phyloP scores from a whole-genome alignment of 2,888 invertebrate species.

The Kuschelorhynchus macadamiae region DNA sequence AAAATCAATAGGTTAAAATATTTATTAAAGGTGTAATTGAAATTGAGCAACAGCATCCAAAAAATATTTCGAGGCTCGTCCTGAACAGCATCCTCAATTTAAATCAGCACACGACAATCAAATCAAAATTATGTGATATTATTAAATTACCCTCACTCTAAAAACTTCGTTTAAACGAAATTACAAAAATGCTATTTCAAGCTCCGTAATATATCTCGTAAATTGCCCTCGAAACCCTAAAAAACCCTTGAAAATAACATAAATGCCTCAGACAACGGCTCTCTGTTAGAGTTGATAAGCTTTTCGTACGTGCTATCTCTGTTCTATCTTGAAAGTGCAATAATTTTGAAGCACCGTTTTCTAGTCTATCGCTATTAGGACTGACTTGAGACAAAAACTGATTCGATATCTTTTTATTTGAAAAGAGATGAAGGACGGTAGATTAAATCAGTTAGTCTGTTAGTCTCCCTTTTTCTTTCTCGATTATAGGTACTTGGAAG shows the following conservation, averaged over 20 bases:
- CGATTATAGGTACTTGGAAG: conserved; percentile 2
- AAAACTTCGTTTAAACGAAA: no score
- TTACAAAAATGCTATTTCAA: no score
- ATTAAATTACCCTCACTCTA: no score
- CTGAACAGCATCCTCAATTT: no score
- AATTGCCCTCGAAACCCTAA: conserved; percentile 32
- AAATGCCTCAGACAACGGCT: conserved; percentile 35
- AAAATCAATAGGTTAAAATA: no score
- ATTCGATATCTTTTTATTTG: background rate
- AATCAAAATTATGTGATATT: no score
- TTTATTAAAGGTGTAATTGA: no score
- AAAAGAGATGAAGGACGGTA: conserved; percentile 1
- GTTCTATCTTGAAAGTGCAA: conserved; percentile 28
- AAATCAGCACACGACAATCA: no score
- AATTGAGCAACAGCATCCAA: no score
- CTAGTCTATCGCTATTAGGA: conserved; percentile 22
- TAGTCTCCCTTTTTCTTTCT: background rate
- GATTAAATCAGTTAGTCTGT: background rate
- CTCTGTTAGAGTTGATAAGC: conserved; percentile 34
- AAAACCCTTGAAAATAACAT: conserved; percentile 37
- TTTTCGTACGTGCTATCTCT: conserved; percentile 39
- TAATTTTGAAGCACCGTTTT: conserved; percentile 31
- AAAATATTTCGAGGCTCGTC: no score
- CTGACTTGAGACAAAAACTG: background rate
- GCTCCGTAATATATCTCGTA: conserved; percentile 14